Evolutionary conservation across 64 coral and sea anemone genomes (phyloP).

Genomic region (Platygyra sinensis): DNA sequence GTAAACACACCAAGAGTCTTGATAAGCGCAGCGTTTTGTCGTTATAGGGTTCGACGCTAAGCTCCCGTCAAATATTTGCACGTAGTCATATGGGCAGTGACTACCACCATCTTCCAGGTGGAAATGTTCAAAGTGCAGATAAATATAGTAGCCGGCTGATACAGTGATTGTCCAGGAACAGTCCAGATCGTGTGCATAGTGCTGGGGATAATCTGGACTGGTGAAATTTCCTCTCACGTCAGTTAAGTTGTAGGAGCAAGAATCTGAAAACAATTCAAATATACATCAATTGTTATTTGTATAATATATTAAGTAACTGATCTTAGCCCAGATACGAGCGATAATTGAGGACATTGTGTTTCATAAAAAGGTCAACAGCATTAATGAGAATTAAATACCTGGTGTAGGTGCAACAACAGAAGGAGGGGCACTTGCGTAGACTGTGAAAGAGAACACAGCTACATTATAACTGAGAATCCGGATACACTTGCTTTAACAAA

Average conservation of each 20-base stretch:
- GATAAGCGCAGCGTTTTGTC: background rate
- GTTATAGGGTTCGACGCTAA: background rate
- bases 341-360: too few species aligned
- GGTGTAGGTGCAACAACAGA: background rate
- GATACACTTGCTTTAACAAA: too few species aligned
- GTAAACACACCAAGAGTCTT: background rate
- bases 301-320: too few species aligned
- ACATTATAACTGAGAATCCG: too few species aligned
- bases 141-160: background rate
- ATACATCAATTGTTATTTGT: too few species aligned
- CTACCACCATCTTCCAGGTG: background rate
- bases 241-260: background rate
- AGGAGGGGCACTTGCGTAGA: background rate
- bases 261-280: background rate
- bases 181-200: background rate
- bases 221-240: background rate
- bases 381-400: background rate
- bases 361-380: too few species aligned
- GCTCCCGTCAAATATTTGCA: background rate
- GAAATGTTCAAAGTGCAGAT: background rate
- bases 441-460: background rate
- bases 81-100: background rate
- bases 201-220: background rate
- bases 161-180: background rate
- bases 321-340: too few species aligned